These are phyloP conservation scores for Perccottus glenii DNA, from an alignment of 2,113 vertebrate species.

Conservation along the genomic window DNA sequence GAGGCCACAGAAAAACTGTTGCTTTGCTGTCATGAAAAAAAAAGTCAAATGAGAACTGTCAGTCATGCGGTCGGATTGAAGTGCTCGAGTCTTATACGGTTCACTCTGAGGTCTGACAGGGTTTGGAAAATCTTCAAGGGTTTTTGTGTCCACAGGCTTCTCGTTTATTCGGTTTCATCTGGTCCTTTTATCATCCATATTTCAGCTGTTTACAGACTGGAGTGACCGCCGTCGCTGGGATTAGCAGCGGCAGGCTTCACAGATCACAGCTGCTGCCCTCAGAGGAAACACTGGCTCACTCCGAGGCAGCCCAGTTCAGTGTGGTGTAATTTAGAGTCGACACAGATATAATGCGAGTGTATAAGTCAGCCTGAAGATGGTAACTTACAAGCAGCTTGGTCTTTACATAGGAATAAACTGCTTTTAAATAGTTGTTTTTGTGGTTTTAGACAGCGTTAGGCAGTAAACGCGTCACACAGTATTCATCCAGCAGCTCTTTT, in stretches of 20 bases:
- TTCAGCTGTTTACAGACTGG: constrained; percentile 75
- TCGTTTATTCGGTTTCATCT: constrained; percentile 74
- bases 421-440: too few species aligned
- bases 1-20: constrained; percentile 26
- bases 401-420: too few species aligned
- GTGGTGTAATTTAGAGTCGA: constrained; percentile 12
- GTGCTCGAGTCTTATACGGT: constrained; percentile 17
- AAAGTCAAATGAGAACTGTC: constrained; percentile 53
- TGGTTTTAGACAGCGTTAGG: too few species aligned
- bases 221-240: constrained; percentile 66
- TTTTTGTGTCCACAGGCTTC: constrained; percentile 50
- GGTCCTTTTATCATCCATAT: constrained; percentile 75
- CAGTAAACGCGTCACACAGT: too few species aligned
- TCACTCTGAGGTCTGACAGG: constrained; percentile 46
- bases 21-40: constrained; percentile 34
- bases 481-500: too few species aligned
- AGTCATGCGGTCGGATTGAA: constrained; percentile 46
- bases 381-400: too few species aligned
- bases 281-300: constrained; percentile 22
- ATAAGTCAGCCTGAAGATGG: too few species aligned
- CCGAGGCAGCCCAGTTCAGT: constrained; percentile 11
- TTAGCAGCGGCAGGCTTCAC: constrained; percentile 61
- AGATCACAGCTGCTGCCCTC: constrained; percentile 63
- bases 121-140: constrained; percentile 67
- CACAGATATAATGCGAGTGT: background rate